phyloP scores from a whole-genome alignment of 2,888 invertebrate genomes.

The Diplazon laetatorius region DNA sequence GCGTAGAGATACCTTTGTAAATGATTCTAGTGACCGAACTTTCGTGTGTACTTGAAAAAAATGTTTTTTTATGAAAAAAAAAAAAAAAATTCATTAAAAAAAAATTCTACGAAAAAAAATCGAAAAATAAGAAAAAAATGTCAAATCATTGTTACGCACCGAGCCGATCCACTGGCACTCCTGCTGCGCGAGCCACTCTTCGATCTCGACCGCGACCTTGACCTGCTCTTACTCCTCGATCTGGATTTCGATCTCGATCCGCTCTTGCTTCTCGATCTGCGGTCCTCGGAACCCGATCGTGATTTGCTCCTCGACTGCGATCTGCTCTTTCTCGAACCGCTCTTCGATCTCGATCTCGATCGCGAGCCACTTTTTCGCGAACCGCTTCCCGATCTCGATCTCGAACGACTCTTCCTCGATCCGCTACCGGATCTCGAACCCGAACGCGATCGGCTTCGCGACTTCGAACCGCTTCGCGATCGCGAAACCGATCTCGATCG shows the following conservation, averaged over 20 bases:
- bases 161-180: constrained; percentile 78
- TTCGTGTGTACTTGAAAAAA: too few relatives aligned
- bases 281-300: constrained; percentile 80
- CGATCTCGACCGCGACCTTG: constrained; percentile 76
- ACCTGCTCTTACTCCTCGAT: constrained; percentile 70
- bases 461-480: constrained; percentile 80
- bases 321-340: constrained; percentile 71
- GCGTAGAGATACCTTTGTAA: too few relatives aligned
- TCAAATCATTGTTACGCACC: too few relatives aligned
- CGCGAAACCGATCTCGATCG: constrained; percentile 76
- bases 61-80: neutral
- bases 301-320: constrained; percentile 78
- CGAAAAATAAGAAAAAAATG: too few relatives aligned
- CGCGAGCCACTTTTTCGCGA: constrained; percentile 79
- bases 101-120: neutral
- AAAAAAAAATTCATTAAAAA: constrained; percentile 9
- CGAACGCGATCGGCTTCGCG: constrained; percentile 71
- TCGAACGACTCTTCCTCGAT: constrained; percentile 73
- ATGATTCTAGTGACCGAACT: too few relatives aligned
- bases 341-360: constrained; percentile 73
- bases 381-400: constrained; percentile 80
- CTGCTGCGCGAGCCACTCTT: constrained; percentile 72
- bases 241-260: constrained; percentile 79
- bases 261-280: constrained; percentile 80
- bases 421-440: constrained; percentile 70